A percentile compares a stretch with the other conserved stretches of the same genome.
Evolutionary conservation across 2,113 vertebrate genomes (phyloP).

Genomic region (Myotis yumanensis): DNA sequence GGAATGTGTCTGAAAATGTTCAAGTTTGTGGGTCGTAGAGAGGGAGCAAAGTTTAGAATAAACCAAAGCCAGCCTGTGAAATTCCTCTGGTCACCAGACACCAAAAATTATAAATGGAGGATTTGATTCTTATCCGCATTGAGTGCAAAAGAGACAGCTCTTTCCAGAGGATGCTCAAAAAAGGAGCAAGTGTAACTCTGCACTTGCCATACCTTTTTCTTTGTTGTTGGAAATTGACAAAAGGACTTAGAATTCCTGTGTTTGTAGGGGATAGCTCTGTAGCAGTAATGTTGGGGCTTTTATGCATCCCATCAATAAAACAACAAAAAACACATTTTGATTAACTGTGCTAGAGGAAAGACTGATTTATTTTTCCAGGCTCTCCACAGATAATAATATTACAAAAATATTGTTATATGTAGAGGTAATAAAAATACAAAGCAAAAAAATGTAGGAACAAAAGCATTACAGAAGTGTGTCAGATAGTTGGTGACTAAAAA

Average conservation of each 20-base stretch:
- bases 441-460: neutral
- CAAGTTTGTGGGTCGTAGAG: neutral
- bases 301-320: neutral
- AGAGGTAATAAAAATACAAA: neutral
- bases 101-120: neutral
- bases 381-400: neutral
- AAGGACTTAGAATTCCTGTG: neutral
- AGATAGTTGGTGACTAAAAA: neutral
- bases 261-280: neutral
- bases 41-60: neutral
- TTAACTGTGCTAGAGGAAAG: neutral
- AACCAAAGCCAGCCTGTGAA: neutral
- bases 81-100: neutral
- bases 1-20: neutral
- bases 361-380: neutral
- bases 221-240: neutral
- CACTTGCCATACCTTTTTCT: neutral
- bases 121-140: neutral
- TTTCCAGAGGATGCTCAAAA: neutral
- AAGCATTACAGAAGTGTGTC: neutral
- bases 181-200: neutral
- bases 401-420: neutral
- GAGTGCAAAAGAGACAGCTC: neutral
- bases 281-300: neutral
- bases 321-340: neutral